Conservation (phyloP, 2,797 vertebrate species). For the Enteromius viviparus region DNA sequence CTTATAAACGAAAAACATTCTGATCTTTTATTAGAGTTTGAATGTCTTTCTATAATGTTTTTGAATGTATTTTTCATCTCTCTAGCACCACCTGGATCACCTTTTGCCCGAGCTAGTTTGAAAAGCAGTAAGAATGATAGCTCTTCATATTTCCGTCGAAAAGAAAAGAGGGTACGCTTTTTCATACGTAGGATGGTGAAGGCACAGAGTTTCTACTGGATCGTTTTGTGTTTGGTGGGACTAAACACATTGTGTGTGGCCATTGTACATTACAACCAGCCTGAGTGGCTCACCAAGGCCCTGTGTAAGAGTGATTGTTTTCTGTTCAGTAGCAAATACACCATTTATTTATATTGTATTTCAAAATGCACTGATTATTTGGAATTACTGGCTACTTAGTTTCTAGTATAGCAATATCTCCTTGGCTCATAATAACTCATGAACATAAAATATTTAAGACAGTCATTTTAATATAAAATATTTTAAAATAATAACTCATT, state of each 20-base stretch:
- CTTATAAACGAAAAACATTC: too few relatives aligned
- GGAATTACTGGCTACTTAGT: too few relatives aligned
- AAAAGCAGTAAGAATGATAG: slow-evolving; percentile 91
- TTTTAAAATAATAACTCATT: too few relatives aligned
- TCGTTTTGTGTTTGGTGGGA: slow-evolving; percentile 92
- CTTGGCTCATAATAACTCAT: too few relatives aligned
- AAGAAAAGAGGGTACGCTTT: slow-evolving; percentile 94
- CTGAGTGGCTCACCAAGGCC: slow-evolving; percentile 86
- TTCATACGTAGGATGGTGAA: slow-evolving; percentile 98
- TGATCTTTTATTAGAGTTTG: too few relatives aligned
- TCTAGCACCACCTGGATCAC: slow-evolving; percentile 83
- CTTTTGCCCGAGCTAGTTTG: slow-evolving; percentile 91
- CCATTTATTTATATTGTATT: too few relatives aligned
- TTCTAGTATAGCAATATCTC: too few relatives aligned
- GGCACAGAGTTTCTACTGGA: slow-evolving; percentile 97
- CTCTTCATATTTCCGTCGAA: slow-evolving; percentile 91
- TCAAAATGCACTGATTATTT: too few relatives aligned
- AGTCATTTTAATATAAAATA: too few relatives aligned
- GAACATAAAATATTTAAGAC: too few relatives aligned
- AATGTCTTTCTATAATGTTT: too few relatives aligned
- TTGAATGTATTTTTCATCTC: neutral
- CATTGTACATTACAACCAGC: slow-evolving; percentile 95
- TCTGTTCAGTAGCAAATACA: too few relatives aligned
- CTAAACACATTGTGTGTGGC: slow-evolving; percentile 95
- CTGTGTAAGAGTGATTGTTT: slow-evolving; percentile 80